phyloP scores from a whole-genome alignment of 2,113 vertebrate genomes.

The Peromyscus maniculatus region DNA sequence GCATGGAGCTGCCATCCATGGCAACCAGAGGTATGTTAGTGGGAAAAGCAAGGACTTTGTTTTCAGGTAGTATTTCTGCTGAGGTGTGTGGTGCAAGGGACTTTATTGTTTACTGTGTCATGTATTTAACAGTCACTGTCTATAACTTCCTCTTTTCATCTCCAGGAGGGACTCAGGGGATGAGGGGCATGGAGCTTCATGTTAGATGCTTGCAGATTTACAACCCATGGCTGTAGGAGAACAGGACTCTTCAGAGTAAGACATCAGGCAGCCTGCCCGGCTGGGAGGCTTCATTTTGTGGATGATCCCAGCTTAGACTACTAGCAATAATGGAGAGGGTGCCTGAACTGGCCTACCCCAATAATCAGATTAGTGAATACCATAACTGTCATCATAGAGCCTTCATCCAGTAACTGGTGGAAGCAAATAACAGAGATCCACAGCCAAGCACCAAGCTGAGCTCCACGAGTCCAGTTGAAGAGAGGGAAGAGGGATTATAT shows the following conservation, averaged over 20 bases:
- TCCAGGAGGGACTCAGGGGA: background rate
- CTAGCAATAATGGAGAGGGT: too few relatives aligned
- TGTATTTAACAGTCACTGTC: background rate
- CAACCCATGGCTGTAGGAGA: background rate
- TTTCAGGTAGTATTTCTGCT: background rate
- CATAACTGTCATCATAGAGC: too few relatives aligned
- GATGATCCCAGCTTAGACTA: too few relatives aligned
- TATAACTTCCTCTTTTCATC: background rate
- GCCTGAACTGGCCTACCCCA: too few relatives aligned
- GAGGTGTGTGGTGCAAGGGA: background rate
- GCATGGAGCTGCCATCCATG: background rate
- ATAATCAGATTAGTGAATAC: too few relatives aligned
- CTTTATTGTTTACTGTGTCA: background rate
- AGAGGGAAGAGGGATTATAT: too few relatives aligned
- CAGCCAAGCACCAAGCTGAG: too few relatives aligned
- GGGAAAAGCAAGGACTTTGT: background rate
- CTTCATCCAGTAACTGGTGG: too few relatives aligned
- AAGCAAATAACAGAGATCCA: too few relatives aligned
- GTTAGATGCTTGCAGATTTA: background rate
- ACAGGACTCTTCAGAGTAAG: background rate
- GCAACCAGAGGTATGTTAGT: background rate
- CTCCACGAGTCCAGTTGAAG: too few relatives aligned
- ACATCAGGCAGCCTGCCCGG: too few relatives aligned
- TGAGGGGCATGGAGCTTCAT: rapidly evolving
- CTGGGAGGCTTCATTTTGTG: background rate